These are phyloP conservation scores for Sitodiplosis mosellana DNA, from an alignment of 1,140 invertebrate species.

Conservation along the genomic window DNA sequence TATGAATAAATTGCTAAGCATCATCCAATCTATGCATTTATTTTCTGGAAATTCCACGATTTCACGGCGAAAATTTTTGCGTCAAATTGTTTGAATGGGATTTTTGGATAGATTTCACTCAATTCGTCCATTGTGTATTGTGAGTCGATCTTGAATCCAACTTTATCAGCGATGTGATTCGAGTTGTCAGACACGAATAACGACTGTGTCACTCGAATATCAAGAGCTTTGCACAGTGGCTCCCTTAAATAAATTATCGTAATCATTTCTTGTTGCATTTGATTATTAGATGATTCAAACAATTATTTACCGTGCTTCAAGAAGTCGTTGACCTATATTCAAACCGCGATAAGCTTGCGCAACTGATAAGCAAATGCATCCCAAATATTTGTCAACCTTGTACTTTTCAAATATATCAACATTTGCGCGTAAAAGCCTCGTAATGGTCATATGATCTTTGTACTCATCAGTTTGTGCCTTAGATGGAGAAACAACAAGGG, in stretches of 20 bases:
- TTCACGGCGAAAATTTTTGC: neutral
- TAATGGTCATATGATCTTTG: neutral
- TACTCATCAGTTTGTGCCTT: neutral
- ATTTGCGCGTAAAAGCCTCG: neutral
- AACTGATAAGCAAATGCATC: slow-evolving; percentile 25
- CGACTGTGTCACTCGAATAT: neutral
- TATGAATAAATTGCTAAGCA: too few relatives aligned
- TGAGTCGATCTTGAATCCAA: neutral
- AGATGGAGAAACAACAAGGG: too few relatives aligned
- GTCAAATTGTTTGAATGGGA: neutral
- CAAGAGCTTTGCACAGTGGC: neutral
- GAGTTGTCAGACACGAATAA: neutral
- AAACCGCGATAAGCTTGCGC: slow-evolving; percentile 24
- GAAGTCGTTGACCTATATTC: slow-evolving; percentile 26
- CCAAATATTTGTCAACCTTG: slow-evolving; percentile 22
- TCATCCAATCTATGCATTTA: neutral
- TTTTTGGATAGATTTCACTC: neutral
- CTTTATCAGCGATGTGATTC: neutral
- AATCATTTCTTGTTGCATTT: neutral
- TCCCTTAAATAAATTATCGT: neutral
- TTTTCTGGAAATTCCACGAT: neutral
- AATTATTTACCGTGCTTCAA: slow-evolving; percentile 23
- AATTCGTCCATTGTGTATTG: neutral
- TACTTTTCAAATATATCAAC: slow-evolving; percentile 17
- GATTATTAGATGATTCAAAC: neutral